Evolutionary conservation across 2,797 vertebrate genomes (phyloP).

Genomic region (Esox masquinongy): DNA sequence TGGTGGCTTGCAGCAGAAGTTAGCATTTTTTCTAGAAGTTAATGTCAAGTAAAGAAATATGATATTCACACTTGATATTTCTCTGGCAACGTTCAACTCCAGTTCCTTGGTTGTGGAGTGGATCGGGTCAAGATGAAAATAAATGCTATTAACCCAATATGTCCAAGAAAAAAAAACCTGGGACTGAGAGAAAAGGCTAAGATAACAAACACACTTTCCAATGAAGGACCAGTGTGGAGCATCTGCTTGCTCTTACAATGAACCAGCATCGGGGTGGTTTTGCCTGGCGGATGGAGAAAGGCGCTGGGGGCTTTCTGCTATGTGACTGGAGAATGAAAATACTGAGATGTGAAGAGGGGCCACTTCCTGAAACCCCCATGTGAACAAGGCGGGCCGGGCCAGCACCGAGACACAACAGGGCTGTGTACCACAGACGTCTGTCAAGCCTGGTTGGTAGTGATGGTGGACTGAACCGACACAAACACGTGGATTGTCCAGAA

Average conservation of each 20-base stretch:
- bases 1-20: too few species aligned
- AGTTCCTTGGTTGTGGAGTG: background rate
- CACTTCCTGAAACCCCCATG: conserved; percentile 59
- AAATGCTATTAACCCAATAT: background rate
- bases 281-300: conserved; percentile 50
- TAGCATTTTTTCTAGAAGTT: too few species aligned
- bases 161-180: too few species aligned
- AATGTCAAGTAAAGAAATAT: too few species aligned
- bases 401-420: conserved; percentile 40
- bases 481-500: conserved; percentile 22
- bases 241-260: conserved; percentile 44
- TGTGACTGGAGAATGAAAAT: conserved; percentile 67
- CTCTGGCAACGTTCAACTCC: too few species aligned
- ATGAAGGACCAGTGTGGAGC: conserved; percentile 16
- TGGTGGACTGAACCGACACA: conserved; percentile 31
- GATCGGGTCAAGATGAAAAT: background rate
- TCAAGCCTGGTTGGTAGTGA: conserved; percentile 6
- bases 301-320: conserved; percentile 54
- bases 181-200: conserved; percentile 1
- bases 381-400: conserved; percentile 42
- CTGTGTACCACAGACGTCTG: background rate
- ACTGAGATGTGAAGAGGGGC: conserved; percentile 40
- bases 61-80: too few species aligned
- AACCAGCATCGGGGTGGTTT: conserved; percentile 44
- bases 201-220: conserved; percentile 17